Evolutionary conservation across 2,888 invertebrate genomes (phyloP).

Genomic region (Eugnorisma glareosa): DNA sequence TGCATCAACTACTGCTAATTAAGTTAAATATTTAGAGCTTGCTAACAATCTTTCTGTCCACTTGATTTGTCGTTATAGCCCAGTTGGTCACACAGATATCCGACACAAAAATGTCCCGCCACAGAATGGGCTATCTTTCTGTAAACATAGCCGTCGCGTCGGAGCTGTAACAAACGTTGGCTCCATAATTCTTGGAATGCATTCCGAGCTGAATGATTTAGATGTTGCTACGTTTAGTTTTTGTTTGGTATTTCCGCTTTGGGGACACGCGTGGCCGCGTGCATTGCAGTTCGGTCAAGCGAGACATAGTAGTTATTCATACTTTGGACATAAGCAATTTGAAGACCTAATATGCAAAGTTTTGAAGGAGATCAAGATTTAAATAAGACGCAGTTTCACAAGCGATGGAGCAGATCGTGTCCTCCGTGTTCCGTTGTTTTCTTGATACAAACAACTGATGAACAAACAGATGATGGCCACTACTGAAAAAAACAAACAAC

Average conservation of each 20-base stretch:
- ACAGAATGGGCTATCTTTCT: conserved; percentile 28
- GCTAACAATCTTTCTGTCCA: conserved; percentile 1
- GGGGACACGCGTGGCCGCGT: not conserved
- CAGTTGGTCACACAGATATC: not conserved
- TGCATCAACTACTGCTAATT: conserved; percentile 10
- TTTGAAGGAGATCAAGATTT: not conserved
- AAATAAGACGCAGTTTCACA: not conserved
- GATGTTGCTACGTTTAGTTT: conserved; percentile 30
- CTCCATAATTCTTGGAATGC: conserved; percentile 49
- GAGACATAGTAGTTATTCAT: not conserved
- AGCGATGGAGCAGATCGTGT: not conserved
- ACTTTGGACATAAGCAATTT: not conserved
- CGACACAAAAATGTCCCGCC: conserved; percentile 2
- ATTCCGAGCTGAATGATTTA: conserved; percentile 59
- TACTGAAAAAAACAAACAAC: not conserved
- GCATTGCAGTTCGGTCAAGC: not conserved
- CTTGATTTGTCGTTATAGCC: conserved; percentile 9
- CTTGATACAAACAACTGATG: not conserved
- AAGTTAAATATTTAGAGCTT: conserved; percentile 1
- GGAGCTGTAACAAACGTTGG: conserved; percentile 21
- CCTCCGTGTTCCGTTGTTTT: not conserved
- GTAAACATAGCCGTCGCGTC: conserved; percentile 24
- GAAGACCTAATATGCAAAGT: too few species aligned
- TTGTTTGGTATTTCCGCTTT: conserved; percentile 39
- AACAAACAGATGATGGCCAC: not conserved